Evolutionary conservation across 2,797 vertebrate genomes (phyloP).

Genomic region (Sebastes cheni): DNA sequence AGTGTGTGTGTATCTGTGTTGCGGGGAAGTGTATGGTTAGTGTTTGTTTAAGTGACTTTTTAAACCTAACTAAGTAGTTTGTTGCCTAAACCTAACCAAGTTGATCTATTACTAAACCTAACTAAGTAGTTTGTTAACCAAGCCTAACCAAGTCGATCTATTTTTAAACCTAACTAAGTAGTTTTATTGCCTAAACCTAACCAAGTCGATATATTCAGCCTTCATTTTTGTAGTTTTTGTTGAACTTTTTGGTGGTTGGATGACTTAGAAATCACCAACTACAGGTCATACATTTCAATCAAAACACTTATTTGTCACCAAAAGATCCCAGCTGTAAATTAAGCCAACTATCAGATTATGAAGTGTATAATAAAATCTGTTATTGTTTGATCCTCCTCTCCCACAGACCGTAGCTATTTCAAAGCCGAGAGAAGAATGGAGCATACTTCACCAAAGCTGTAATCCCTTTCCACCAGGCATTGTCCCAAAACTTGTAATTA

Average conservation of each 20-base stretch:
- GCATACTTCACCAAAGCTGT: conserved; percentile 51
- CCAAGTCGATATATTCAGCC: too few species aligned
- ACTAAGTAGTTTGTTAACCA: too few species aligned
- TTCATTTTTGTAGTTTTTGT: not conserved
- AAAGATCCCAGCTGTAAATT: not conserved
- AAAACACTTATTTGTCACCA: not conserved
- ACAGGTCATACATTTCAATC: not conserved
- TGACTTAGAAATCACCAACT: not conserved
- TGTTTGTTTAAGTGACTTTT: too few species aligned
- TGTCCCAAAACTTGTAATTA: conserved; percentile 89
- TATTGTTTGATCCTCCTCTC: not conserved
- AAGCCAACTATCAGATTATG: not conserved
- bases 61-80: too few species aligned
- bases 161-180: too few species aligned
- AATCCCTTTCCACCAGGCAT: conserved; percentile 62
- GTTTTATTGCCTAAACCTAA: too few species aligned
- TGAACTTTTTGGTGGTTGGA: not conserved
- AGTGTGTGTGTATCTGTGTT: too few species aligned
- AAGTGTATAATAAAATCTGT: not conserved
- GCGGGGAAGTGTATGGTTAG: too few species aligned
- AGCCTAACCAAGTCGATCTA: too few species aligned
- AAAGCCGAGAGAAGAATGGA: conserved; percentile 22
- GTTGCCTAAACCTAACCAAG: too few species aligned
- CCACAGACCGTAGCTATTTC: conserved; percentile 18
- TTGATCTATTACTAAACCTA: too few species aligned